These are phyloP conservation scores for Scaeva pyrastri DNA, from an alignment of 2,888 invertebrate species.

Conservation along the genomic window DNA sequence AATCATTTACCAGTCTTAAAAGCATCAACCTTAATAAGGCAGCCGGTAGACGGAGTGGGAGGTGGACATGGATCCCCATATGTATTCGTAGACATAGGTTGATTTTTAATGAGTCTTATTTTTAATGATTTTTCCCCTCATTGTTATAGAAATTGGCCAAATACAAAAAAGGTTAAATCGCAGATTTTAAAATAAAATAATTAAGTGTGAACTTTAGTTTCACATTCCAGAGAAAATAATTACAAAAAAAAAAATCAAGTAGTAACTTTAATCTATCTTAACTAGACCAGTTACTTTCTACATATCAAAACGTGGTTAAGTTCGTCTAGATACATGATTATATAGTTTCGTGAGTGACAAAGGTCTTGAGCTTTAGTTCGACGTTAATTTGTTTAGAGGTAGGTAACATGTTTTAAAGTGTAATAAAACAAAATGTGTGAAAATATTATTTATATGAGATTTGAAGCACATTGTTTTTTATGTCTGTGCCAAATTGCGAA, in stretches of 20 bases:
- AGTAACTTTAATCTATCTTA: constrained; percentile 1
- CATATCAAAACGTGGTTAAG: neutral
- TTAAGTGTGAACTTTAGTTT: constrained; percentile 50
- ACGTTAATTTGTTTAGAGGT: constrained; percentile 9
- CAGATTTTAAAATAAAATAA: constrained; percentile 21
- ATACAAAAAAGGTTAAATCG: constrained; percentile 1
- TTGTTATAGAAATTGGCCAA: constrained; percentile 5
- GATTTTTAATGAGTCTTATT: neutral
- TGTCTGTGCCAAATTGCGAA: constrained; percentile 33
- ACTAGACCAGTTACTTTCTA: constrained; percentile 56
- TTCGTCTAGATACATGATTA: constrained; percentile 2
- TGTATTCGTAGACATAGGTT: neutral
- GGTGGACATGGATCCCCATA: neutral
- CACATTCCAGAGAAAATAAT: constrained; percentile 47
- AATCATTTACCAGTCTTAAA: constrained; percentile 51
- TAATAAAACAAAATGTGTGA: constrained; percentile 32
- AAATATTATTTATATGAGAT: neutral
- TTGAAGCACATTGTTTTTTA: too few relatives aligned
- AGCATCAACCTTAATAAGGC: constrained; percentile 70
- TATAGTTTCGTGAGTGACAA: neutral
- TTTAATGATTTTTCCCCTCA: constrained; percentile 16
- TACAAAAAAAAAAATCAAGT: neutral
- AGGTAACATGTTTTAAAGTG: constrained; percentile 32
- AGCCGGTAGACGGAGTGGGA: neutral
- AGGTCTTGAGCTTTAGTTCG: constrained; percentile 9